A percentile compares a stretch with the other conserved stretches of the same genome.
These are phyloP conservation scores for Plectrocnemia conspersa DNA, from an alignment of 1,140 invertebrate species.

Conservation along the genomic window DNA sequence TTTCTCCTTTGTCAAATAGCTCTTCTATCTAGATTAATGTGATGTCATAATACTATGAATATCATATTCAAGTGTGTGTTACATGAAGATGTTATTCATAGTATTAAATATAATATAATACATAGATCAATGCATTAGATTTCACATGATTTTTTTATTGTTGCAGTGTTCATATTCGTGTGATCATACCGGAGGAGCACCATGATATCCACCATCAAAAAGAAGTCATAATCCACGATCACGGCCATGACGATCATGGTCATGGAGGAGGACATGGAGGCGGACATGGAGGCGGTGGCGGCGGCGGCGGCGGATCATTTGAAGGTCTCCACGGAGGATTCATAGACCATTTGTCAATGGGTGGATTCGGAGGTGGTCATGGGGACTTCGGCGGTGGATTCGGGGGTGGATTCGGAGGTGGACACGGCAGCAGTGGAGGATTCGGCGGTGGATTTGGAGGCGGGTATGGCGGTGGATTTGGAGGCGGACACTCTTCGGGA, in stretches of 20 bases:
- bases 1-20: neutral
- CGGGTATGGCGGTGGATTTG: neutral
- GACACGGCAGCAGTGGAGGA: neutral
- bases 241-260: conserved; percentile 8
- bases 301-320: neutral
- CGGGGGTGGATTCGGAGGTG: neutral
- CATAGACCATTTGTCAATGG: neutral
- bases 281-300: conserved; percentile 15
- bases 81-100: conserved; percentile 6
- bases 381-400: neutral
- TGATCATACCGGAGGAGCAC: conserved; percentile 25
- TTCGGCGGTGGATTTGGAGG: conserved; percentile 1
- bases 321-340: neutral
- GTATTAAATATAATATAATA: conserved; percentile 7
- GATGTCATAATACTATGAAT: neutral
- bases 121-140: conserved; percentile 10
- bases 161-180: conserved; percentile 29
- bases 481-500: neutral
- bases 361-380: neutral
- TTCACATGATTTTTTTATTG: conserved; percentile 8
- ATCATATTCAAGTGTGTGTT: conserved; percentile 3
- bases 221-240: conserved; percentile 26
- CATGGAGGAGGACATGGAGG: conserved; percentile 6
- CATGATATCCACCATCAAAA: conserved; percentile 28
- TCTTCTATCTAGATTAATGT: neutral